A percentile compares a stretch with the other conserved stretches of the same genome.
Conservation (phyloP, 2,113 vertebrate genomes). For the Nettapus auritus region DNA sequence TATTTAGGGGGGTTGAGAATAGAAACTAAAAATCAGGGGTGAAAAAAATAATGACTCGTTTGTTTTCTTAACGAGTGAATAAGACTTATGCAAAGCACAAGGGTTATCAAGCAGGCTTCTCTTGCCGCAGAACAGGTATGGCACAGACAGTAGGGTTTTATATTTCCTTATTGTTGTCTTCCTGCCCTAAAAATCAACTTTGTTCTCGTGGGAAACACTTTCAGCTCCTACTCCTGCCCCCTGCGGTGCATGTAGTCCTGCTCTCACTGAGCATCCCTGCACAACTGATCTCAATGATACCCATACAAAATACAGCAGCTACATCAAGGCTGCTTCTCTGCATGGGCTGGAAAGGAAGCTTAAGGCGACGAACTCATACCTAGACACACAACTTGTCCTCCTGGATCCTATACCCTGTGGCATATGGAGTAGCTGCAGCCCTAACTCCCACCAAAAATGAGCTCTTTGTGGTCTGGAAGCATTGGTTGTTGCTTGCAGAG, state of each 20-base stretch:
- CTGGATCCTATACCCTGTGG: background rate
- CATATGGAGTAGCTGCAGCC: too few species aligned
- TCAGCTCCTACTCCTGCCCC: background rate
- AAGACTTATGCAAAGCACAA: conserved; percentile 48
- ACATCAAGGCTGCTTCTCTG: background rate
- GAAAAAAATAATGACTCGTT: background rate
- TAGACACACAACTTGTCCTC: background rate
- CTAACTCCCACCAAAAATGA: too few species aligned
- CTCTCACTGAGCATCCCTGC: background rate
- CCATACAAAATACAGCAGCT: background rate
- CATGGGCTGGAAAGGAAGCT: background rate
- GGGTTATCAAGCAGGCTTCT: conserved; percentile 57
- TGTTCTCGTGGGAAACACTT: conserved; percentile 36
- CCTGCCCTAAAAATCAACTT: background rate
- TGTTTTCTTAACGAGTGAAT: background rate
- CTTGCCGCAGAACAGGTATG: conserved; percentile 35
- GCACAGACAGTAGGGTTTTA: background rate
- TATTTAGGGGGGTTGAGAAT: background rate
- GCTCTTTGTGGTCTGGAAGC: background rate
- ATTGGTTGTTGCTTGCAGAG: background rate
- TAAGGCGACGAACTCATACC: background rate
- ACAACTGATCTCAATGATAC: background rate
- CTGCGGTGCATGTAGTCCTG: background rate
- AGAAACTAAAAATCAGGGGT: background rate
- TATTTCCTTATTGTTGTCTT: conserved; percentile 1